These are phyloP conservation scores for Caenorhabditis latens DNA, from an alignment of 1,140 invertebrate species.

Conservation along the genomic window DNA sequence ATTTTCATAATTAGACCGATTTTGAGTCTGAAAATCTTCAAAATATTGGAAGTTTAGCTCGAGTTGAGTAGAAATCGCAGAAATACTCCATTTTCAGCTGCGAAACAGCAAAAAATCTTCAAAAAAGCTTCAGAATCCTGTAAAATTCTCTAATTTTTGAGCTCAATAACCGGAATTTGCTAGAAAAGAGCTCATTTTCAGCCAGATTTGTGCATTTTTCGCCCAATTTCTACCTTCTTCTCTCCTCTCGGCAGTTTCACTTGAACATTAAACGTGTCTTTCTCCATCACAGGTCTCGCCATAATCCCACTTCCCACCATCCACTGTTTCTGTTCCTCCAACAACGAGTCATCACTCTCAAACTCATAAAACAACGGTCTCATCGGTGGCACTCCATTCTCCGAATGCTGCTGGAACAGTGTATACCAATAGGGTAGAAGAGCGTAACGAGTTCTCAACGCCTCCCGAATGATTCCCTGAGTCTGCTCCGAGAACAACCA, in stretches of 20 bases:
- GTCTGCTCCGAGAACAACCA: constrained; percentile 90
- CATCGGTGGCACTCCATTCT: constrained; percentile 86
- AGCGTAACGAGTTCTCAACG: constrained; percentile 87
- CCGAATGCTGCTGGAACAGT: constrained; percentile 90
- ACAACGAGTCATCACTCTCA: constrained; percentile 62
- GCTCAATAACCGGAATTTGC: no score
- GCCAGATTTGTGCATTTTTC: no score
- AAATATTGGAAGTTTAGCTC: no score
- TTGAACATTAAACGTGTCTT: constrained; percentile 80
- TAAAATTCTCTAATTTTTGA: no score
- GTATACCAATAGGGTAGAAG: constrained; percentile 96
- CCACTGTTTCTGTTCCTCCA: constrained; percentile 67
- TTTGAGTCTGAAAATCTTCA: no score
- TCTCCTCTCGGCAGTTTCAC: constrained; percentile 71
- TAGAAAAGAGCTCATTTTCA: no score
- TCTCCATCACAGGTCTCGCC: constrained; percentile 87
- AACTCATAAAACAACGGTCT: constrained; percentile 91
- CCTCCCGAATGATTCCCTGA: constrained; percentile 84
- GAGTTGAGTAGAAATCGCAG: no score
- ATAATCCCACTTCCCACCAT: constrained; percentile 84
- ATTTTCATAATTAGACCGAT: no score
- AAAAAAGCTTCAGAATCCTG: no score
- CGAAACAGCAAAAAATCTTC: no score
- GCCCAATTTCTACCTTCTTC: not conserved
- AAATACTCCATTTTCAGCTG: no score